Conservation (phyloP, 2,888 invertebrate species). For the Heliconius aoede region DNA sequence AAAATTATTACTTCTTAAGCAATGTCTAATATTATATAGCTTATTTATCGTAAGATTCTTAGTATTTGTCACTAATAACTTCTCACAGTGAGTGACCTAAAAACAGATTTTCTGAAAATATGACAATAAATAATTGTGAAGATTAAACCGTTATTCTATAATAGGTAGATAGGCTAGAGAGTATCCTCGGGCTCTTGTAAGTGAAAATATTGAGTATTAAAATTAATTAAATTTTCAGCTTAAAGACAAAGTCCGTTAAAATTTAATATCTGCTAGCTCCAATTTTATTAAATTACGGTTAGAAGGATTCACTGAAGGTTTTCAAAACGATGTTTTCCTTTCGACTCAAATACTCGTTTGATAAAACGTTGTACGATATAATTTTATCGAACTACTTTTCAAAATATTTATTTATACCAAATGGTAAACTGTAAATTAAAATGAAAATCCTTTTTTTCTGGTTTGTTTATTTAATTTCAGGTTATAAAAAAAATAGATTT, state of each 20-base stretch:
- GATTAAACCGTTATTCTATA: too few species aligned
- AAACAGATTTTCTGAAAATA: too few species aligned
- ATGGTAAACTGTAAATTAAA: not conserved
- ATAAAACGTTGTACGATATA: not conserved
- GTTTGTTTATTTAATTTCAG: not conserved
- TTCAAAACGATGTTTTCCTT: not conserved
- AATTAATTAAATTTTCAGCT: constrained; percentile 5
- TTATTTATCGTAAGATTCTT: too few species aligned
- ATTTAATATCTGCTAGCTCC: not conserved
- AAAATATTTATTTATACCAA: not conserved
- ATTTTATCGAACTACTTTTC: not conserved
- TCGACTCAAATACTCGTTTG: too few species aligned
- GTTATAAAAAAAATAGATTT: too few species aligned
- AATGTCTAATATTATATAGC: too few species aligned
- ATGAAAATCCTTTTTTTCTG: not conserved
- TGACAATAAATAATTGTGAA: too few species aligned
- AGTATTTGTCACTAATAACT: too few species aligned
- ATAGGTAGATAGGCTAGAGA: too few species aligned
- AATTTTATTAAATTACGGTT: not conserved
- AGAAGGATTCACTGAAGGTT: not conserved
- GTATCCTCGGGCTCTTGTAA: too few species aligned
- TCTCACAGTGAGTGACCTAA: too few species aligned
- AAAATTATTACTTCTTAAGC: too few species aligned
- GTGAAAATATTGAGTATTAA: not conserved
- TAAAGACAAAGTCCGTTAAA: not conserved